Evolutionary conservation across 2,797 vertebrate species (phyloP).

Genomic region (Astyanax mexicanus): DNA sequence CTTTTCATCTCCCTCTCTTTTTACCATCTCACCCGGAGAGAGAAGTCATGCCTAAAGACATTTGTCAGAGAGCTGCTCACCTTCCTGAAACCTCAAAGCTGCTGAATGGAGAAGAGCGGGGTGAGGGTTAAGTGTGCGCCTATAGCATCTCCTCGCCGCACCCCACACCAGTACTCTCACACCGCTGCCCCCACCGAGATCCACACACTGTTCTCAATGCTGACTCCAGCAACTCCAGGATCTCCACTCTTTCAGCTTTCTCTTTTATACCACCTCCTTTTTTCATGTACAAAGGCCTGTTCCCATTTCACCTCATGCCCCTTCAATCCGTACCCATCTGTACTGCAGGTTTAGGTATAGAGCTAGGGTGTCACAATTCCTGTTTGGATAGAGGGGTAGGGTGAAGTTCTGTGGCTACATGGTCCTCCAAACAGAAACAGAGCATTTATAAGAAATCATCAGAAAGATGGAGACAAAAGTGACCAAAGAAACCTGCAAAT

Average conservation of each 20-base stretch:
- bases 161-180: not conserved
- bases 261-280: too few species aligned
- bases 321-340: too few species aligned
- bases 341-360: too few species aligned
- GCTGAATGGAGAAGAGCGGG: conserved; percentile 33
- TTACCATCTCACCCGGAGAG: conserved; percentile 19
- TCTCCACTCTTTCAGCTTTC: not conserved
- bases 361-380: too few species aligned
- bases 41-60: conserved; percentile 27
- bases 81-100: conserved; percentile 28
- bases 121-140: conserved; percentile 17
- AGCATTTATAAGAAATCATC: too few species aligned
- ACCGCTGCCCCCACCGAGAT: not conserved
- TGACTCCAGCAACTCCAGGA: conserved; percentile 16
- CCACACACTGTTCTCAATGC: conserved; percentile 15
- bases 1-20: conserved; percentile 27
- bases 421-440: too few species aligned
- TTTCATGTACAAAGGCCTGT: too few species aligned
- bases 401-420: too few species aligned
- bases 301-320: too few species aligned
- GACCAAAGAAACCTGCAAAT: too few species aligned
- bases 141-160: conserved; percentile 2
- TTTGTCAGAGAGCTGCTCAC: conserved; percentile 40
- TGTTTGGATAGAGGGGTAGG: too few species aligned
- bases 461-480: too few species aligned